Percentiles rank a stretch among this genome's conserved stretches.
phyloP scores from a whole-genome alignment of 2,888 invertebrate genomes.

The Anarsia innoxiella region DNA sequence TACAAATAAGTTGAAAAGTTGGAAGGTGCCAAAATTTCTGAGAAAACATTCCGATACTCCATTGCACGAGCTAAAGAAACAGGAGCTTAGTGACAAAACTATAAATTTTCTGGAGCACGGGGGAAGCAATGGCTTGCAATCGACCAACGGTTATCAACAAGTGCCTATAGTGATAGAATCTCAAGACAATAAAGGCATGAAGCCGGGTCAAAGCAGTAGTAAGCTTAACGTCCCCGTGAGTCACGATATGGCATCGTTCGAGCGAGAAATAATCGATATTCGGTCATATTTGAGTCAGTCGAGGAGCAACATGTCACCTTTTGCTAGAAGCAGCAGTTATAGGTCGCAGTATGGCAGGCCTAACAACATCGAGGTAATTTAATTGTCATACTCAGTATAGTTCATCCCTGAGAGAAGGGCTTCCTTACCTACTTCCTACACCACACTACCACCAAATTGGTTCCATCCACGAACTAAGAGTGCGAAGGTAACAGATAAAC shows the following conservation, averaged over 20 bases:
- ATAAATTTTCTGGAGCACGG: conserved; percentile 52
- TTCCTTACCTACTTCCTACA: too few species aligned
- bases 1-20: conserved; percentile 76
- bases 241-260: conserved; percentile 69
- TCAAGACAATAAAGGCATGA: conserved; percentile 49
- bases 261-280: conserved; percentile 80
- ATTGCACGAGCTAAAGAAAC: conserved; percentile 61
- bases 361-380: conserved; percentile 71
- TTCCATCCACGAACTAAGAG: too few species aligned
- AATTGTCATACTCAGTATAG: too few species aligned
- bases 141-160: conserved; percentile 76
- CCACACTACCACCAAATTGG: too few species aligned
- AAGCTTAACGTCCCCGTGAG: conserved; percentile 66
- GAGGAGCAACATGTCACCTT: conserved; percentile 81
- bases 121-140: conserved; percentile 37
- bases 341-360: conserved; percentile 80
- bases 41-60: conserved; percentile 76
- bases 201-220: conserved; percentile 43
- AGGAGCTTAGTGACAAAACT: conserved; percentile 51
- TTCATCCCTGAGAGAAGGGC: too few species aligned
- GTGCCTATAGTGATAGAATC: conserved; percentile 79
- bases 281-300: conserved; percentile 84
- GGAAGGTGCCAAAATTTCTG: conserved; percentile 82
- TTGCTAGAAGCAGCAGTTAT: conserved; percentile 81
- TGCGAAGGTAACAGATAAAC: too few species aligned